A percentile compares a stretch with the other conserved stretches of the same genome.
Evolutionary conservation across 2,113 vertebrate species (phyloP).

Genomic region (Nycticryphes semicollaris): DNA sequence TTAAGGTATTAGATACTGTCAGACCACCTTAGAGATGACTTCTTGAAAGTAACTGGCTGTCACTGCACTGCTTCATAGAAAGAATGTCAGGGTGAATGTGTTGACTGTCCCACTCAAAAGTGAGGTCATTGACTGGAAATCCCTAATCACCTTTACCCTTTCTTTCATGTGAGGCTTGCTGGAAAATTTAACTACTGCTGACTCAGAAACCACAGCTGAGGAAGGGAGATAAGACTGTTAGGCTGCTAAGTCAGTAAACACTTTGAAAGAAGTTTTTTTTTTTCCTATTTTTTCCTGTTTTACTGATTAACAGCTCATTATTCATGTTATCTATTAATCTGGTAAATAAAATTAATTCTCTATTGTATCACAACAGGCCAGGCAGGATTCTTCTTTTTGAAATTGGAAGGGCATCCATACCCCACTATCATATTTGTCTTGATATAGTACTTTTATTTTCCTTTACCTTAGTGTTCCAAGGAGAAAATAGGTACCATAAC

Average conservation of each 20-base stretch:
- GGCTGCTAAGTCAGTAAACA: conserved; percentile 59
- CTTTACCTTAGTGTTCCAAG: not conserved
- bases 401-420: not conserved
- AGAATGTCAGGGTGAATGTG: not conserved
- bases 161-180: conserved; percentile 55
- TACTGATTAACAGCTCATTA: not conserved
- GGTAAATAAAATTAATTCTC: not conserved
- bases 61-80: conserved; percentile 11
- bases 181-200: conserved; percentile 79
- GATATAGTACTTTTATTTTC: not conserved
- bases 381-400: not conserved
- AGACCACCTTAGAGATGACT: not conserved
- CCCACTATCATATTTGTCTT: not conserved
- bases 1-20: not conserved
- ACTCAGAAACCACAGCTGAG: conserved; percentile 74
- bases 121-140: conserved; percentile 75
- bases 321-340: not conserved
- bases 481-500: not conserved
- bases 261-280: not conserved
- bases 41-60: conserved; percentile 16
- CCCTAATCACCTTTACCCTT: conserved; percentile 37
- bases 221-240: conserved; percentile 74
- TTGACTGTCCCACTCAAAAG: not conserved
- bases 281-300: conserved; percentile 43
- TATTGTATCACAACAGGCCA: not conserved